Evolutionary conservation across 2,797 vertebrate genomes (phyloP).

Genomic region (Lophotriccus pileatus): DNA sequence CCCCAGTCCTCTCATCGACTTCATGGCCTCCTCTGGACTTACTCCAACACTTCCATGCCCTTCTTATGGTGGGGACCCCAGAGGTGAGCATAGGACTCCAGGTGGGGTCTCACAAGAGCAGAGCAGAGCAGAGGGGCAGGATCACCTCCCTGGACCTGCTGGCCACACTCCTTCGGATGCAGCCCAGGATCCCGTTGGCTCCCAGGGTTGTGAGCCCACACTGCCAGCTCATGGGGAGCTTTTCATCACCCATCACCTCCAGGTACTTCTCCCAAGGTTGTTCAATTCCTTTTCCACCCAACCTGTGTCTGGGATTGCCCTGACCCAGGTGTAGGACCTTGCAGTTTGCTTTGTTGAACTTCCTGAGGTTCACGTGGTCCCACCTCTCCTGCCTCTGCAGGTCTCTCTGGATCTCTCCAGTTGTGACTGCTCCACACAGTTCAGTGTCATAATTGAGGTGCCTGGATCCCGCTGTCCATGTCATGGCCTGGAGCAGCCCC

Average conservation of each 20-base stretch:
- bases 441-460: background rate
- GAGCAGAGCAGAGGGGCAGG: too few relatives aligned
- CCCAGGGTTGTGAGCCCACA: background rate
- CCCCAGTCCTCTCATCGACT: background rate
- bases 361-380: background rate
- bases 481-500: background rate
- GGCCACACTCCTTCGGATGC: background rate
- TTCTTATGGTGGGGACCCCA: background rate
- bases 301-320: background rate
- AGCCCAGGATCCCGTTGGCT: background rate
- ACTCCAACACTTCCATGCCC: too few relatives aligned
- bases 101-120: background rate
- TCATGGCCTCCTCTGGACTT: too few relatives aligned
- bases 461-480: background rate
- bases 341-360: background rate
- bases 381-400: background rate
- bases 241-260: background rate
- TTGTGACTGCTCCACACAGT: background rate
- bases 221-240: background rate
- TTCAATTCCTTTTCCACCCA: background rate
- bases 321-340: background rate
- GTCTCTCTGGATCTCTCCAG: background rate
- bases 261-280: background rate
- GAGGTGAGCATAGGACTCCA: background rate
- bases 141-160: background rate